Conservation (phyloP, 23 tunicate species). For the Diplosoma virens region DNA sequence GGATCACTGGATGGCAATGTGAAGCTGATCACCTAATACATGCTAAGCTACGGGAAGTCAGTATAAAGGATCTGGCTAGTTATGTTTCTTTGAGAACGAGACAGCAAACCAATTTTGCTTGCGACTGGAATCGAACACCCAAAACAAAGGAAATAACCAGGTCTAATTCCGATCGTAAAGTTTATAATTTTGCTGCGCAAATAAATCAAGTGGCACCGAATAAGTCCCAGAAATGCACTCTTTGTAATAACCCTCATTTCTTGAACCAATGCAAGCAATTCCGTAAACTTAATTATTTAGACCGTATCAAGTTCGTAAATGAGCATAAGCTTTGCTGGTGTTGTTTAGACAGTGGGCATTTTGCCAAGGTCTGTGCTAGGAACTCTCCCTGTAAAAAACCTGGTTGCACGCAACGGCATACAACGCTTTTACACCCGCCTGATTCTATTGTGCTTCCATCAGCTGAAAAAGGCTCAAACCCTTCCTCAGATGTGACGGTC, state of each 20-base stretch:
- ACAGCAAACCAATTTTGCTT: background rate
- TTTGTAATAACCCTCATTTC: background rate
- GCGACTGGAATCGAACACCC: too few species aligned
- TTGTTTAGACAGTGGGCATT: conserved; percentile 21
- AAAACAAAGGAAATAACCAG: too few species aligned
- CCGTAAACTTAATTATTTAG: background rate
- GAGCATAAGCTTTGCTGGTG: background rate
- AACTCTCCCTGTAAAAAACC: conserved; percentile 31
- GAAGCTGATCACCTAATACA: background rate
- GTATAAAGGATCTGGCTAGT: background rate
- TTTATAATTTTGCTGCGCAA: too few species aligned
- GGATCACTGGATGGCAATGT: background rate
- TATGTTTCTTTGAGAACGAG: conserved; percentile 2
- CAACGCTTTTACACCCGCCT: conserved; percentile 45
- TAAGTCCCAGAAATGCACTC: too few species aligned
- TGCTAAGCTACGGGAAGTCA: background rate
- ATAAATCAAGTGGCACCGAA: too few species aligned
- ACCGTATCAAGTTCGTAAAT: background rate
- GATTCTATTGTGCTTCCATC: too few species aligned
- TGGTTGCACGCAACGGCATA: conserved; percentile 25
- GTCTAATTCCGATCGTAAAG: too few species aligned
- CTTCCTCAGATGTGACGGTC: too few species aligned
- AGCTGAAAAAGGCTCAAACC: too few species aligned
- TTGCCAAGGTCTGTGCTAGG: conserved; percentile 11
- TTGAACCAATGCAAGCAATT: conserved; percentile 1